phyloP scores from a whole-genome alignment of 2,797 vertebrate genomes.

The Pampus argenteus region DNA sequence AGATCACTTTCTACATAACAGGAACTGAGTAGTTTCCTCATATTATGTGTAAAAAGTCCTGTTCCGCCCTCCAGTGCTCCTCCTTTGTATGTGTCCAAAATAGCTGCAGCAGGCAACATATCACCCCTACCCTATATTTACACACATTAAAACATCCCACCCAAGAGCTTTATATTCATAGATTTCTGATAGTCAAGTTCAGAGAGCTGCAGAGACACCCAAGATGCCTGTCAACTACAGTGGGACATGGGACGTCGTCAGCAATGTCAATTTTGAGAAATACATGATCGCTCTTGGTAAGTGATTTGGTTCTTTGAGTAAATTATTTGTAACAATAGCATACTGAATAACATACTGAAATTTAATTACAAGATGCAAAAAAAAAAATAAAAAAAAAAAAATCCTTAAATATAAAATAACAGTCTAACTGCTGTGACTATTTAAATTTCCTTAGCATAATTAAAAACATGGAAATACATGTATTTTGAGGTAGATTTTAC shows the following conservation, averaged over 20 bases:
- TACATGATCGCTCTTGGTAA: slow-evolving; percentile 90
- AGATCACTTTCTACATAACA: slow-evolving; percentile 19
- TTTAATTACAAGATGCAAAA: too few species aligned
- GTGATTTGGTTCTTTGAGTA: slow-evolving; percentile 32
- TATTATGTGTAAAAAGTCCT: slow-evolving; percentile 49
- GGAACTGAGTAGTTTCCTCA: slow-evolving; percentile 54
- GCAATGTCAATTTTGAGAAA: slow-evolving; percentile 88
- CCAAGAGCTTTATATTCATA: slow-evolving; percentile 31
- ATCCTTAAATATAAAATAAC: background rate
- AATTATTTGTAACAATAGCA: background rate
- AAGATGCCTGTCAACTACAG: slow-evolving; percentile 87
- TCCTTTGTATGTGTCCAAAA: slow-evolving; percentile 45
- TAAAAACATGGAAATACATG: background rate
- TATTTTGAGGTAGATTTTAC: background rate
- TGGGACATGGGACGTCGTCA: slow-evolving; percentile 90
- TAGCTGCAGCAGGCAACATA: slow-evolving; percentile 32
- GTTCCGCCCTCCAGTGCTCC: slow-evolving; percentile 34
- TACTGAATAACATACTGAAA: too few species aligned
- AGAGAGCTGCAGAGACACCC: slow-evolving; percentile 31
- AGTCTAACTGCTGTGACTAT: background rate
- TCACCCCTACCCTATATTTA: slow-evolving; percentile 76
- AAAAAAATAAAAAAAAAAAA: too few species aligned
- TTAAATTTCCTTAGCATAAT: background rate
- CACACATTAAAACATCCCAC: slow-evolving; percentile 54
- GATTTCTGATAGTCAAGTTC: slow-evolving; percentile 11